A percentile compares a stretch with the other conserved stretches of the same genome.
Conservation (phyloP, 2,888 invertebrate species). For the Piscicola geometra region DNA sequence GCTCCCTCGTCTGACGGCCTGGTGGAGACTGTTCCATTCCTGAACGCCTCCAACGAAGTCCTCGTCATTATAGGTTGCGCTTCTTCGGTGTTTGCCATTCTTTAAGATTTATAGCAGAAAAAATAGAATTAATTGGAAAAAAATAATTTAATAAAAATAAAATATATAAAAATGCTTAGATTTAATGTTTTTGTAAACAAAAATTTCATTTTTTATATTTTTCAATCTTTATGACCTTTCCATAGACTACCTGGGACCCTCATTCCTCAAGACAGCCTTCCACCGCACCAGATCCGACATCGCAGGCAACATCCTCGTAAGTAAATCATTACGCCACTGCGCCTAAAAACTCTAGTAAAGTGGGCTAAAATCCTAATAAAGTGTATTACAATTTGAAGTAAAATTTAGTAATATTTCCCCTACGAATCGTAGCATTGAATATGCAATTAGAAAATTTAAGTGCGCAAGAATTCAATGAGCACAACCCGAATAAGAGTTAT, state of each 20-base stretch:
- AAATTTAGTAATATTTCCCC: no score
- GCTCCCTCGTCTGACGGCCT: slow-evolving; percentile 18
- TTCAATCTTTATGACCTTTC: slow-evolving; percentile 8
- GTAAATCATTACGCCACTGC: background rate
- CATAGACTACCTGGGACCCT: slow-evolving; percentile 34
- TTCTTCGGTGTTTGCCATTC: no score
- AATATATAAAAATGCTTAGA: no score
- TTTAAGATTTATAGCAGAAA: no score
- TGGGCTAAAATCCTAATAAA: background rate
- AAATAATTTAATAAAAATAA: no score
- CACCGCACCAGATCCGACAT: slow-evolving; percentile 35
- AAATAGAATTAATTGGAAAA: no score
- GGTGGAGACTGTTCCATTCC: slow-evolving; percentile 32
- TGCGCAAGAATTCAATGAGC: no score
- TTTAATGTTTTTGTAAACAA: background rate
- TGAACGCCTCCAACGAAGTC: slow-evolving; percentile 32
- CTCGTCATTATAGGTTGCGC: slow-evolving; percentile 29
- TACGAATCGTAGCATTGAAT: no score
- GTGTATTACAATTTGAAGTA: no score
- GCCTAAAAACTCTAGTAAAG: background rate
- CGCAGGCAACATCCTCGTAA: slow-evolving; percentile 35
- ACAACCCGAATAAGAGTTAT: no score
- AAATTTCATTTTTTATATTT: background rate
- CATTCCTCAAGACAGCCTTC: slow-evolving; percentile 35
- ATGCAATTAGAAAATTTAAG: no score